Base-by-base conservation (phyloP, 2,113 vertebrate species). In the Ploceus nigricollis region DNA sequence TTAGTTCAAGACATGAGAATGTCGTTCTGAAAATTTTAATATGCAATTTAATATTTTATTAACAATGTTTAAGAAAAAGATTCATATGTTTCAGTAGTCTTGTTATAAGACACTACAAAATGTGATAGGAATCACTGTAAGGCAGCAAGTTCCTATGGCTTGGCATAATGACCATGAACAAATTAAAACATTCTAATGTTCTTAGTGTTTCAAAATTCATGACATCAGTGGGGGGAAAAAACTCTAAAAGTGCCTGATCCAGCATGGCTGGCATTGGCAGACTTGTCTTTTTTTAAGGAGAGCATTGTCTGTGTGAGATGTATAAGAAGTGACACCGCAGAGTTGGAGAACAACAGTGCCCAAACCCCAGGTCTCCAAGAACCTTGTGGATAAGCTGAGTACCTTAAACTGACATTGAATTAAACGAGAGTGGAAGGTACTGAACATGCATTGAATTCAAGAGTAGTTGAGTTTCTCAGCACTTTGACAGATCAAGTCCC, bases 11-110 rank as follows among this genome's bases (percentile, higher is more conserved):
- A 94, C 80, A 64, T 20, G 37, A 92, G 85, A 95, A 96, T 95
- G 91, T 94, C n/a, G 91, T 93, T 97, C 89, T 89, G 91, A 96
- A 97, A 94, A 90, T 94, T 96, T 96, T 97, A 98, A 96, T 96
- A 96, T 31, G 22, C 80, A 94, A 94, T 95, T 98, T 98, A 97
- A 98, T 97, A 97, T 98, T 98, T 98, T 97, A 97, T 98, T 97
- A 97, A 96, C 81, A 95, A 71, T 84, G 39, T 95, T 97, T 96
- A 93, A 93, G 77, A 85, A 95, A 94, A 96, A 96, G 69, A 94
- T 93, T 77, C 13, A 73, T 97, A 51, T 90, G 69, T 86, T 94
- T 80, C 71, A 93, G 77, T 86, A 94, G 82, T 83, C 75, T 92
- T 73, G 65, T 82, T 96, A 86, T 65, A 89, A 97, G 82, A 25